Evolutionary conservation across 2,888 invertebrate genomes (phyloP).

Genomic region (Temnothorax unifasciatus): DNA sequence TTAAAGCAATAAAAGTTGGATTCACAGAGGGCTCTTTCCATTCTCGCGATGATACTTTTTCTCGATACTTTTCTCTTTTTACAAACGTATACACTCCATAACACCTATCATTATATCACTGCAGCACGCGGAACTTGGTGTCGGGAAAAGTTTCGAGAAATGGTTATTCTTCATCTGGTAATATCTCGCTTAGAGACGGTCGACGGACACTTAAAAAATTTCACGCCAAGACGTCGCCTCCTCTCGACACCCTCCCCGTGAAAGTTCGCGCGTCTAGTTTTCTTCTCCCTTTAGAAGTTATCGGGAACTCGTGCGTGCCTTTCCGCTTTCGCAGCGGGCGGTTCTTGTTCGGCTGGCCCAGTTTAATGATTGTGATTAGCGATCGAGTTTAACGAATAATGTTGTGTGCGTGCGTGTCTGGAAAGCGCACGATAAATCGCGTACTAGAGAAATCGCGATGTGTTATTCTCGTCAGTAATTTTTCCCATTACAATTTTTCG

Average conservation of each 20-base stretch:
- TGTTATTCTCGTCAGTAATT: background rate
- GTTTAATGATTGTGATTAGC: slow-evolving; percentile 41
- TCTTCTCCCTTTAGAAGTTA: slow-evolving; percentile 51
- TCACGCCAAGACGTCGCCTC: background rate
- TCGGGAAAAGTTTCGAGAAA: slow-evolving; percentile 28
- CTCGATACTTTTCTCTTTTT: background rate
- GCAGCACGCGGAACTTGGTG: slow-evolving; percentile 12
- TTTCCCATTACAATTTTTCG: background rate
- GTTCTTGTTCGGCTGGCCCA: slow-evolving; percentile 20
- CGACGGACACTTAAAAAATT: slow-evolving; percentile 32
- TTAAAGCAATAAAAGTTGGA: slow-evolving; percentile 29
- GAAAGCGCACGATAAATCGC: slow-evolving; percentile 14
- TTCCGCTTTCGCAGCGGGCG: slow-evolving; percentile 39
- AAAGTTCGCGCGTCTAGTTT: slow-evolving; percentile 40
- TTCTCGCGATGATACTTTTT: slow-evolving; percentile 20
- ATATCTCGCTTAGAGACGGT: slow-evolving; percentile 37
- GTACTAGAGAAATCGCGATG: slow-evolving; percentile 9
- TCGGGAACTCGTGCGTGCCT: slow-evolving; percentile 45
- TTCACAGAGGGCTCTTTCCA: background rate
- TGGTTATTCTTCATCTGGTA: slow-evolving; percentile 28
- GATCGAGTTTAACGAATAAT: slow-evolving; percentile 36
- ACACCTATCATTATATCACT: slow-evolving; percentile 31
- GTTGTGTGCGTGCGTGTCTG: slow-evolving; percentile 3
- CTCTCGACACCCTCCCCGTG: background rate
- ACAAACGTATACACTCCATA: background rate